A percentile compares a stretch with the other conserved stretches of the same genome.
Evolutionary conservation across 2,888 invertebrate species (phyloP).

Genomic region (Melieria omissa): DNA sequence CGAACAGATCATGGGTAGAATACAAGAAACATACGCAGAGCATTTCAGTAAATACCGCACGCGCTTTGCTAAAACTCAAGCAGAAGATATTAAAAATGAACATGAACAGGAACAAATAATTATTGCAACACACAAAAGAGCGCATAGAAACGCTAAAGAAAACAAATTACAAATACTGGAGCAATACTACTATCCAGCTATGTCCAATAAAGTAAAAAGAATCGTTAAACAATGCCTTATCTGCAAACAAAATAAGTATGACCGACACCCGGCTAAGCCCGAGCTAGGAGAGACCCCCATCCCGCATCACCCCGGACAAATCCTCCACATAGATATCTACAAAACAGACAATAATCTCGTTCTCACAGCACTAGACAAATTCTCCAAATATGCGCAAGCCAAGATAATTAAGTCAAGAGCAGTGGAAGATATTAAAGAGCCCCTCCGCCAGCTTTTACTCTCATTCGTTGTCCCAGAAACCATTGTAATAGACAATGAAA

Average conservation of each 20-base stretch:
- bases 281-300: slow-evolving; percentile 9
- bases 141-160: slow-evolving; percentile 1
- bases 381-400: slow-evolving; percentile 11
- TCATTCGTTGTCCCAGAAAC: slow-evolving; percentile 38
- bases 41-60: slow-evolving; percentile 30
- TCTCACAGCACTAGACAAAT: slow-evolving; percentile 10
- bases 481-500: slow-evolving; percentile 38
- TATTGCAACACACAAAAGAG: neutral
- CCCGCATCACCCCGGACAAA: slow-evolving; percentile 10
- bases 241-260: slow-evolving; percentile 18
- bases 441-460: slow-evolving; percentile 34
- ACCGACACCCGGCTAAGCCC: neutral
- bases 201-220: neutral
- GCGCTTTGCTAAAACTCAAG: slow-evolving; percentile 34
- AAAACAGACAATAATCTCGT: neutral
- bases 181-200: neutral
- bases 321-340: slow-evolving; percentile 12
- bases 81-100: slow-evolving; percentile 30
- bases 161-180: neutral
- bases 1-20: slow-evolving; percentile 30
- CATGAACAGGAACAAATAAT: slow-evolving; percentile 16
- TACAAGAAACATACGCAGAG: slow-evolving; percentile 1
- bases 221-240: neutral
- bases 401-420: slow-evolving; percentile 26
- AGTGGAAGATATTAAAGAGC: slow-evolving; percentile 31